Percentiles rank a stretch among this genome's conserved stretches.
phyloP scores from a whole-genome alignment of 2,797 vertebrate genomes.

The Sternarchorhynchus goeldii region DNA sequence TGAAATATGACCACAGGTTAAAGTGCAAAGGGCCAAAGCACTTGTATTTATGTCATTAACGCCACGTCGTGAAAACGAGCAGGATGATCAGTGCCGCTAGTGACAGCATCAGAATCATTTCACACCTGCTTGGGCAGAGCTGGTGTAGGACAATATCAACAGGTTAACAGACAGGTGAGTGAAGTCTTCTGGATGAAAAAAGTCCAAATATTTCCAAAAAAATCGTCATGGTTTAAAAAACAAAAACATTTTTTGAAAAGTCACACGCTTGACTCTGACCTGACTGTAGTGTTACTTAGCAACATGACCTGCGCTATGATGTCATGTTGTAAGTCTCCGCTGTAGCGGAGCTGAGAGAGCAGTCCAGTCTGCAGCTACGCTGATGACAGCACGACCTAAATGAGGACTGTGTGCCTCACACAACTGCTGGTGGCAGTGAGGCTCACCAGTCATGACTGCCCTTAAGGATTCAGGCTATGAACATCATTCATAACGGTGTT shows the following conservation, averaged over 20 bases:
- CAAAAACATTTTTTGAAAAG: too few relatives aligned
- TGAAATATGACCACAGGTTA: not conserved
- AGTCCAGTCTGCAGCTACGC: not conserved
- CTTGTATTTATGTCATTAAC: not conserved
- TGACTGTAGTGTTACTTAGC: too few relatives aligned
- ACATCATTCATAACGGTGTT: conserved; percentile 16
- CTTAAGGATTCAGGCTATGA: not conserved
- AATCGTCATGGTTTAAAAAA: too few relatives aligned
- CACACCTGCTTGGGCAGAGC: too few relatives aligned
- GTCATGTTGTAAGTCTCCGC: not conserved
- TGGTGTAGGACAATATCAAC: too few relatives aligned
- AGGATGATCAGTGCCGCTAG: too few relatives aligned
- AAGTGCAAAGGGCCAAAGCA: not conserved
- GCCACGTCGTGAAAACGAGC: too few relatives aligned
- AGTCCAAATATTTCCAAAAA: too few relatives aligned
- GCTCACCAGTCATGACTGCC: conserved; percentile 2
- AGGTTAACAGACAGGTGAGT: too few relatives aligned
- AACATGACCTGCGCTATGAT: not conserved
- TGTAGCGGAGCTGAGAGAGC: not conserved
- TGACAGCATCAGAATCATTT: too few relatives aligned
- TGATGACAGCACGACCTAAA: conserved; percentile 21
- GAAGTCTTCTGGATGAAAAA: too few relatives aligned
- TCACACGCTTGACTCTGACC: too few relatives aligned
- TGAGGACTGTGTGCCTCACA: not conserved
- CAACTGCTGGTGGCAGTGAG: conserved; percentile 2